These are phyloP conservation scores for Actinia tenebrosa DNA, from an alignment of 64 coral and sea anemone species.

Conservation along the genomic window DNA sequence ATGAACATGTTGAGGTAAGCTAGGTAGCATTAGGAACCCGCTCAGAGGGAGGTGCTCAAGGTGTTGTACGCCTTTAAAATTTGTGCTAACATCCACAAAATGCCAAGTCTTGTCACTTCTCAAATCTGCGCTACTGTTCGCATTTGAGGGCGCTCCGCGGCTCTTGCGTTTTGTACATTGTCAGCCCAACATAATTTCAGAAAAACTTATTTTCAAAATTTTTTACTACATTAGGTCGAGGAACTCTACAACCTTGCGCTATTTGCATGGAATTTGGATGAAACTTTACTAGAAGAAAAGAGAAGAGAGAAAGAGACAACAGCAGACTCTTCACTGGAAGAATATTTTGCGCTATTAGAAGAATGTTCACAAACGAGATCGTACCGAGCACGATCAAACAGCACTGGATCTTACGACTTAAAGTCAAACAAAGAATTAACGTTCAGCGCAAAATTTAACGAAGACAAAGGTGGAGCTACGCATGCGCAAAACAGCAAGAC, in stretches of 20 bases:
- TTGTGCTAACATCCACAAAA: too few relatives aligned
- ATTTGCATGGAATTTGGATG: not conserved
- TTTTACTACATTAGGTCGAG: not conserved
- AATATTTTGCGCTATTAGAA: slow-evolving; percentile 6
- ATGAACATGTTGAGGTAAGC: not conserved
- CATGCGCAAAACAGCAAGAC: not conserved
- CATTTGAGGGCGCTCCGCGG: too few relatives aligned
- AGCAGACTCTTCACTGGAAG: not conserved
- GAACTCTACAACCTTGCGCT: not conserved
- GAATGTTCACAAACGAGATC: not conserved
- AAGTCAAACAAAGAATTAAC: not conserved
- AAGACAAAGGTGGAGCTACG: not conserved
- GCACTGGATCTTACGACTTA: not conserved
- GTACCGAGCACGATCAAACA: not conserved
- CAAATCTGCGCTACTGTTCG: too few relatives aligned
- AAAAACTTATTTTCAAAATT: not conserved
- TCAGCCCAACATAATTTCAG: too few relatives aligned
- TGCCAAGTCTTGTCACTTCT: too few relatives aligned
- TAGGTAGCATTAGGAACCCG: not conserved
- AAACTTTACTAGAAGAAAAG: not conserved
- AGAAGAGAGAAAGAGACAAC: not conserved
- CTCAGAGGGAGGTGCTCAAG: too few relatives aligned
- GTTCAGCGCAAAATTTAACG: not conserved
- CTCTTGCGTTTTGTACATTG: too few relatives aligned
- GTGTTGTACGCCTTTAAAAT: too few relatives aligned